A percentile compares a stretch with the other conserved stretches of the same genome.
Conservation (phyloP, 1,140 invertebrate genomes). For the Ruditapes philippinarum region DNA sequence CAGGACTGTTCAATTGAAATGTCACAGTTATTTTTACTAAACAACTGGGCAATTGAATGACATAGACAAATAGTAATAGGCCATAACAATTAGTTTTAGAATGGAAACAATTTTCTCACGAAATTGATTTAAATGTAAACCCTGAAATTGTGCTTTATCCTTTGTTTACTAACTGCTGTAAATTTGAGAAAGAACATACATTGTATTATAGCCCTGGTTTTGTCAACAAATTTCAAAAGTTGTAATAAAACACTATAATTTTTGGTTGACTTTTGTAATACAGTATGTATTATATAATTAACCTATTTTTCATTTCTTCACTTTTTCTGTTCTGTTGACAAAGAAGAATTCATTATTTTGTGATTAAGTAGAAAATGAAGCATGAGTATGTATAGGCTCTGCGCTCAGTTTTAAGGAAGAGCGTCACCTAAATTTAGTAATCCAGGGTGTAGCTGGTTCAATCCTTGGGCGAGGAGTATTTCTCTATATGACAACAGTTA, state of each 20-base stretch:
- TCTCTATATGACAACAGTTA: too few relatives aligned
- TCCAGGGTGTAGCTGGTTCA: too few relatives aligned
- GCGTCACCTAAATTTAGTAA: too few relatives aligned
- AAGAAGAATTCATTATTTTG: too few relatives aligned
- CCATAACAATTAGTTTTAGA: conserved; percentile 2
- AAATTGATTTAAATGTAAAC: conserved; percentile 11
- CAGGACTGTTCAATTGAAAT: not conserved
- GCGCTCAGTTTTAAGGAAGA: too few relatives aligned
- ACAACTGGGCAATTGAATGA: not conserved
- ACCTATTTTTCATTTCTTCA: too few relatives aligned
- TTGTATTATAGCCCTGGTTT: not conserved
- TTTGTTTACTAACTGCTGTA: conserved; percentile 9
- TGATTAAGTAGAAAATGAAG: too few relatives aligned
- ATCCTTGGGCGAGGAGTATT: too few relatives aligned
- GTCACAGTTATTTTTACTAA: conserved; percentile 3
- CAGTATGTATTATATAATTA: not conserved
- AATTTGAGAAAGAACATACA: not conserved
- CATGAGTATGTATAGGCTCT: too few relatives aligned
- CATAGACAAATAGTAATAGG: conserved; percentile 2
- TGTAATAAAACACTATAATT: not conserved
- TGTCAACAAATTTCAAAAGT: conserved; percentile 8
- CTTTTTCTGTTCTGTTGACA: too few relatives aligned
- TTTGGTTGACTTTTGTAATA: not conserved
- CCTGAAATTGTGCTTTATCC: not conserved
- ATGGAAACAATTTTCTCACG: conserved; percentile 30